Evolutionary conservation across 2,888 invertebrate genomes (phyloP), one percentile per base, ranked within the genome.

Genomic region (Brenthis ino): DNA sequence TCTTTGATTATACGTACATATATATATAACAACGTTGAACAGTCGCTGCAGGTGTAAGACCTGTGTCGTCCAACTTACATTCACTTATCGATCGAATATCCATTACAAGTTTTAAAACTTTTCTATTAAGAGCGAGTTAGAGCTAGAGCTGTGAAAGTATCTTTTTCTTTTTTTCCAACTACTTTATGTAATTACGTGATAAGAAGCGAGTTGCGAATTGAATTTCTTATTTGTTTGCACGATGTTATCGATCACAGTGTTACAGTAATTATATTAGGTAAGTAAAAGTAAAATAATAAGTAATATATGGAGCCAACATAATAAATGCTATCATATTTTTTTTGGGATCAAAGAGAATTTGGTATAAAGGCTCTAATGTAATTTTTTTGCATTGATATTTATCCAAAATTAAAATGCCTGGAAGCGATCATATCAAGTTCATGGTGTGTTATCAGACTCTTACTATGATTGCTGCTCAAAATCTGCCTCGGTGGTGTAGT

Each of bases 91-190:
- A 71, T 67, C 74, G 75, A 74, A 74, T 66, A 76, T 77, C 75
- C 74, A 77, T 76, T 75, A 76, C 77, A 70, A 68, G 69, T 71
- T 74, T 43, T 55, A 72, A 71, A 83, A 84, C 80, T 85, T 84
- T 82, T 82, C 81, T 80, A 82, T 84, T 82, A 82, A 79, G 75
- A 80, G 75, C 74, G 71, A 78, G 79, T 78, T 77, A 77, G 69
- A 75, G 80, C 77, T 82, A 78, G 63, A 73, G 47, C 43, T 56
- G 50, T 55, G 37, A 4, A 75, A 79, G 77, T 80, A 79, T 81
- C 76, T 76, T 77, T 78, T 77, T 74, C 75, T 75, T 68, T 65
- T 74, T 65, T 76, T 75, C 76, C 70, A 75, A 80, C 77, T 80
- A 82, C 77, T 81, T 80, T 77, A 81, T 74, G 75, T 79, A 80